Evolutionary conservation across 2,113 vertebrate species (phyloP).

Genomic region (Procavia capensis): DNA sequence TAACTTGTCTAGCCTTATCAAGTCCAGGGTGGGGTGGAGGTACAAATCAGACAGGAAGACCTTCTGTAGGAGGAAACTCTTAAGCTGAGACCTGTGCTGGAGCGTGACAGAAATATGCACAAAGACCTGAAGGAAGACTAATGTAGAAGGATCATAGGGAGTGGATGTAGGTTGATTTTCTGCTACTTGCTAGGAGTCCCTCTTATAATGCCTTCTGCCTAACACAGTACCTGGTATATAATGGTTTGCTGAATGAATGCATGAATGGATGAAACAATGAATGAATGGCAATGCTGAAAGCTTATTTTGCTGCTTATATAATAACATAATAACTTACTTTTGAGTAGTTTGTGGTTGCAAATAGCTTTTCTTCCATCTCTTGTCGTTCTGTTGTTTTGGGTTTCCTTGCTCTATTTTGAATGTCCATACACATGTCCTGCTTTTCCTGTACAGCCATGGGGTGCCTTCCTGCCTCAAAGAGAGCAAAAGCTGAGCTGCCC

Average conservation of each 20-base stretch:
- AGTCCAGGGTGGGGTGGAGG: not conserved
- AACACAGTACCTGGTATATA: not conserved
- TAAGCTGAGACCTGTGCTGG: not conserved
- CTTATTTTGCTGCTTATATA: conserved; percentile 63
- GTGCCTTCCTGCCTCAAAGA: conserved; percentile 77
- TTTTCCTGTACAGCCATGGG: conserved; percentile 66
- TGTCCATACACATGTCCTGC: conserved; percentile 51
- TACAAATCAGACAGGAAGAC: not conserved
- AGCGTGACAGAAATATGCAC: not conserved
- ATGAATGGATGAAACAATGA: conserved; percentile 49
- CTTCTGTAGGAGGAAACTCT: not conserved
- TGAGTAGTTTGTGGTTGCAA: conserved; percentile 43
- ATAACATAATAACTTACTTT: conserved; percentile 58
- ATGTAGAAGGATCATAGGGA: not conserved
- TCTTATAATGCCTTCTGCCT: not conserved
- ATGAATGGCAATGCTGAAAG: conserved; percentile 47
- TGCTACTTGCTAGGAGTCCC: not conserved
- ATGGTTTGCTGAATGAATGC: conserved; percentile 58
- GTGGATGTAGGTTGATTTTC: not conserved
- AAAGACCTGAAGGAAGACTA: not conserved
- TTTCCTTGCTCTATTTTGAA: conserved; percentile 72
- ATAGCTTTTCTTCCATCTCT: conserved; percentile 14
- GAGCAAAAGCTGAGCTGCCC: conserved; percentile 71
- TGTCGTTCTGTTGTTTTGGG: conserved; percentile 71
- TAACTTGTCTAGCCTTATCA: not conserved